Percentiles rank a stretch among this genome's conserved stretches.
Conservation (phyloP, 2,888 invertebrate species). For the Drosophila siamana region DNA sequence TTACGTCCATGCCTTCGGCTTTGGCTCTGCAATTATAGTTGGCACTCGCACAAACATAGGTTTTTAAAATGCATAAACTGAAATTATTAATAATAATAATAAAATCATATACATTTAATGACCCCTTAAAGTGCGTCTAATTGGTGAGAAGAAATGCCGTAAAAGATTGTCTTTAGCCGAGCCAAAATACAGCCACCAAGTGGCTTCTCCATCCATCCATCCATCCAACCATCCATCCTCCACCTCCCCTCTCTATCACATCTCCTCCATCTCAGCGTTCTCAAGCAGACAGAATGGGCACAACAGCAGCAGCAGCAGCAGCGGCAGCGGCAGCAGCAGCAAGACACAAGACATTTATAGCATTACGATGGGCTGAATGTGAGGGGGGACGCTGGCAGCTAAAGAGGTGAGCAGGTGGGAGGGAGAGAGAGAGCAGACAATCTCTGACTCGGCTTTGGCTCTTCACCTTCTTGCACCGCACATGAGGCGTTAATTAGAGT, state of each 20-base stretch:
- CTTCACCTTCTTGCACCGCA: constrained; percentile 37
- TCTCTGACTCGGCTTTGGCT: constrained; percentile 15
- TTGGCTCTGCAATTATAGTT: constrained; percentile 54
- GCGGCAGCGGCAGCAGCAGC: constrained; percentile 1
- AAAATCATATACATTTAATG: constrained; percentile 60
- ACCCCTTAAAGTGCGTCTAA: constrained; percentile 65
- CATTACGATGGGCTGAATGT: constrained; percentile 47
- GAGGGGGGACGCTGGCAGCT: not conserved
- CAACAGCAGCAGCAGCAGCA: constrained; percentile 26
- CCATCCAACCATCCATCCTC: no score
- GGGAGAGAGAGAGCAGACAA: constrained; percentile 2
- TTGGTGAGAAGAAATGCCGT: constrained; percentile 52
- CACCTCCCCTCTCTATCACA: constrained; percentile 2
- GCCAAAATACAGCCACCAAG: constrained; percentile 21
- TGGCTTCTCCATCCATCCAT: not conserved
- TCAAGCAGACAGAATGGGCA: constrained; percentile 75
- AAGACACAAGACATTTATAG: constrained; percentile 66
- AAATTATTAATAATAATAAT: constrained; percentile 64
- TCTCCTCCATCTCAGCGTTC: constrained; percentile 14
- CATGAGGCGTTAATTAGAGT: constrained; percentile 81
- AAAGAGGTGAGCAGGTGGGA: not conserved
- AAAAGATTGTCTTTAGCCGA: constrained; percentile 39
- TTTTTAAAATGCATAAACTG: constrained; percentile 60
- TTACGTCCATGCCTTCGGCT: not conserved
- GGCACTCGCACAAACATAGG: constrained; percentile 25